These are phyloP conservation scores for Erinaceus europaeus DNA, from an alignment of 2,113 vertebrate genomes.

Conservation along the genomic window DNA sequence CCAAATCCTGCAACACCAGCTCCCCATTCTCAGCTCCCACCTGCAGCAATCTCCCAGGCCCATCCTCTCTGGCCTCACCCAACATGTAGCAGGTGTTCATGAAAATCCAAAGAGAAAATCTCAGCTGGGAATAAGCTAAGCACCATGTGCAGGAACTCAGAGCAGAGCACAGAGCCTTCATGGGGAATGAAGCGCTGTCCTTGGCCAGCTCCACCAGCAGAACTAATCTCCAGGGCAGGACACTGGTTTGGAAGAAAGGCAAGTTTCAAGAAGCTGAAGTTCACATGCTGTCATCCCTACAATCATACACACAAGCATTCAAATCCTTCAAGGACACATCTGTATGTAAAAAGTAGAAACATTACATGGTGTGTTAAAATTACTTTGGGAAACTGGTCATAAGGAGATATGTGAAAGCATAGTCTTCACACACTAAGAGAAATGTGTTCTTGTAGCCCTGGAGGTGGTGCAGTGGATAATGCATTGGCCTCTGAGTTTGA, in stretches of 20 bases:
- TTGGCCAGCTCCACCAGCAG: fast-evolving
- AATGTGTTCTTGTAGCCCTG: too few species aligned
- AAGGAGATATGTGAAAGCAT: not conserved
- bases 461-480: too few species aligned
- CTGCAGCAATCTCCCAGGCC: fast-evolving
- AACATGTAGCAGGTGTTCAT: fast-evolving
- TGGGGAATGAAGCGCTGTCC: fast-evolving
- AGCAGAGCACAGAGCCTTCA: not conserved
- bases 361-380: not conserved
- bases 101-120: not conserved
- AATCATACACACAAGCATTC: not conserved
- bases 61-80: not conserved
- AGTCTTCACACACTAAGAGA: too few species aligned
- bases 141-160: fast-evolving
- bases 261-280: not conserved
- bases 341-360: too few species aligned
- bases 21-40: not conserved
- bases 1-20: not conserved
- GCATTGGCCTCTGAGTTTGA: too few species aligned
- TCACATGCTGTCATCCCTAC: not conserved
- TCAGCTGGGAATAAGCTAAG: not conserved
- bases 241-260: not conserved
- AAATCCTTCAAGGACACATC: not conserved
- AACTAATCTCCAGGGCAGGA: not conserved
- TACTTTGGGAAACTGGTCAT: not conserved